Conservation (phyloP, 2,888 invertebrate species). For the Laspeyria flexula region DNA sequence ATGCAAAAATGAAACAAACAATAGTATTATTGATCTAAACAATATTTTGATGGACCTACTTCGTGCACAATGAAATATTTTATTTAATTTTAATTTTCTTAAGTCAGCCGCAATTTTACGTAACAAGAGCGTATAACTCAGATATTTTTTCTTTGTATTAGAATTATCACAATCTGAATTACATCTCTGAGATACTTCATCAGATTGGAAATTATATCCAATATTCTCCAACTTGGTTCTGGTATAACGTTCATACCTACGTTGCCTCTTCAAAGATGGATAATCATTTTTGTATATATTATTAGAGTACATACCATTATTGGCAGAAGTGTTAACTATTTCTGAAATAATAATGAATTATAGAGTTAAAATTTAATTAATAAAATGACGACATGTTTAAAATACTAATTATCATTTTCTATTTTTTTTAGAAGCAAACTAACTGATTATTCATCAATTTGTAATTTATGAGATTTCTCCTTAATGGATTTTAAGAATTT, state of each 20-base stretch:
- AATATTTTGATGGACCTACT: slow-evolving; percentile 3
- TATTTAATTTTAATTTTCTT: slow-evolving; percentile 15
- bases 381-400: no score
- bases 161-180: neutral
- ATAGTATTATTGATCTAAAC: slow-evolving; percentile 1
- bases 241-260: slow-evolving; percentile 6
- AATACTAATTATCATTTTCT: neutral
- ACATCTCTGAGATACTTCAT: neutral
- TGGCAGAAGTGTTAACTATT: slow-evolving; percentile 8
- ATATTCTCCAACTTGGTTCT: slow-evolving; percentile 1
- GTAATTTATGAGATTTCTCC: slow-evolving; percentile 29
- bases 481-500: slow-evolving; percentile 62
- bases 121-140: slow-evolving; percentile 21
- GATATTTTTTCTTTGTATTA: slow-evolving; percentile 8
- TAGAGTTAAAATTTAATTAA: neutral
- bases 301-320: slow-evolving; percentile 3
- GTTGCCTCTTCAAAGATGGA: slow-evolving; percentile 8
- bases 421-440: neutral
- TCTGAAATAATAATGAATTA: slow-evolving; percentile 26
- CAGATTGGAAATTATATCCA: slow-evolving; percentile 1
- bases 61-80: slow-evolving; percentile 16
- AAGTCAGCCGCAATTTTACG: slow-evolving; percentile 17
- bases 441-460: slow-evolving; percentile 19
- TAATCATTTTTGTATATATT: neutral
- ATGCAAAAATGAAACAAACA: slow-evolving; percentile 1